A percentile compares a stretch with the other conserved stretches of the same genome.
Conservation (phyloP, 30 jellyfish, hydroid and myxozoan species). For the Aurelia sp. region DNA sequence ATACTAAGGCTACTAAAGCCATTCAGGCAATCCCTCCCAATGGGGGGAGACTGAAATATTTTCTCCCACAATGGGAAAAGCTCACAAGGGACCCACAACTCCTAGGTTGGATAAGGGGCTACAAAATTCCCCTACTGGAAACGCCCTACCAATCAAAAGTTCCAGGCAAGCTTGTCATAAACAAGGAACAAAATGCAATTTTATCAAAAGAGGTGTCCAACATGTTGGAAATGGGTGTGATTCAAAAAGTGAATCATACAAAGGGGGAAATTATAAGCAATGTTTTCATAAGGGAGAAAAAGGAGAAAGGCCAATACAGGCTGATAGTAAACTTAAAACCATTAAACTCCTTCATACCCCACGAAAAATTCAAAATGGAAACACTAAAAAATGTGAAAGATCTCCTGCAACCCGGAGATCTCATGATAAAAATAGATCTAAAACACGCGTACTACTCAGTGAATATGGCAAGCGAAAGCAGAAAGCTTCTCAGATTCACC, state of each 20-base stretch:
- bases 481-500: not conserved
- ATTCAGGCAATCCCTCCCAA: too few species aligned
- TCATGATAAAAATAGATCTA: not conserved
- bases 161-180: not conserved
- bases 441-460: not conserved
- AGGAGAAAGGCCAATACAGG: conserved; percentile 4
- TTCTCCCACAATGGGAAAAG: too few species aligned
- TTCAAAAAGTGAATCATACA: not conserved
- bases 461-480: not conserved
- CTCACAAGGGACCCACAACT: too few species aligned
- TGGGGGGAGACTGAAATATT: too few species aligned
- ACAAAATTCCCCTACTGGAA: not conserved
- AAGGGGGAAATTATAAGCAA: conserved; percentile 16
- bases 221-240: conserved; percentile 24
- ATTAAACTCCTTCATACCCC: not conserved
- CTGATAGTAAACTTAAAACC: not conserved
- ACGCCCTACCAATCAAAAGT: not conserved
- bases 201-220: not conserved
- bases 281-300: conserved; percentile 7
- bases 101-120: not conserved
- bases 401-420: not conserved
- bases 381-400: not conserved
- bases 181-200: not conserved
- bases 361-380: not conserved
- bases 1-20: too few species aligned